Evolutionary conservation across 2,888 invertebrate genomes (phyloP).

Genomic region (Drosophila merina): DNA sequence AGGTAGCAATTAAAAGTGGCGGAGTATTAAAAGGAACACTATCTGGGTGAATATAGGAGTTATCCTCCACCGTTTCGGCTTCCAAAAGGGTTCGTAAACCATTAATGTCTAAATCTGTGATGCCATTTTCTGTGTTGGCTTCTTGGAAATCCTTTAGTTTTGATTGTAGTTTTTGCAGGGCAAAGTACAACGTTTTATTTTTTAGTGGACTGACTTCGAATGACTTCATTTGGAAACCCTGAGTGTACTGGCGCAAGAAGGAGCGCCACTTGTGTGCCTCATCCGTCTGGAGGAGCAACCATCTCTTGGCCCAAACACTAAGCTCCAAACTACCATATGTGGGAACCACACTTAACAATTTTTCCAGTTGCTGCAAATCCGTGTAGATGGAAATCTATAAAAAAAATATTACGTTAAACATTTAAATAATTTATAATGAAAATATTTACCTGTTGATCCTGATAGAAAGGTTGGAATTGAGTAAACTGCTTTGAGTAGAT

Average conservation of each 20-base stretch:
- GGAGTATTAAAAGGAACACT: slow-evolving; percentile 19
- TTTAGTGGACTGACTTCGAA: slow-evolving; percentile 41
- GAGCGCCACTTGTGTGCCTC: slow-evolving; percentile 59
- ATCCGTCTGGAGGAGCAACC: slow-evolving; percentile 69
- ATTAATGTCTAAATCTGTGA: slow-evolving; percentile 38
- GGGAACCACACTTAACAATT: slow-evolving; percentile 71
- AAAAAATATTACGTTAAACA: not conserved
- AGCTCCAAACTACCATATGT: slow-evolving; percentile 72
- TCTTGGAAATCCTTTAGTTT: slow-evolving; percentile 24
- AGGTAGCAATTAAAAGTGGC: slow-evolving; percentile 39
- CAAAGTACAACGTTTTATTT: slow-evolving; percentile 7
- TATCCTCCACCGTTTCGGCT: slow-evolving; percentile 12
- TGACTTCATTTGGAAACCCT: slow-evolving; percentile 43
- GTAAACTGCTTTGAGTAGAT: slow-evolving; percentile 79
- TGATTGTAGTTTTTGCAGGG: slow-evolving; percentile 37
- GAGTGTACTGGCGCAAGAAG: slow-evolving; percentile 34
- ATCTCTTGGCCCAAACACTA: slow-evolving; percentile 65
- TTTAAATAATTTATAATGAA: not conserved
- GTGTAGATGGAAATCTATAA: slow-evolving; percentile 59
- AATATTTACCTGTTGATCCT: slow-evolving; percentile 67
- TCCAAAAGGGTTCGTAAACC: slow-evolving; percentile 25
- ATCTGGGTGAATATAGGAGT: slow-evolving; percentile 39
- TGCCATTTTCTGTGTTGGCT: not conserved
- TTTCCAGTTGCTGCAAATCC: slow-evolving; percentile 64
- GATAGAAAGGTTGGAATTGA: slow-evolving; percentile 79